phyloP scores from a whole-genome alignment of 2,113 vertebrate species.

The Tonatia bakeri region DNA sequence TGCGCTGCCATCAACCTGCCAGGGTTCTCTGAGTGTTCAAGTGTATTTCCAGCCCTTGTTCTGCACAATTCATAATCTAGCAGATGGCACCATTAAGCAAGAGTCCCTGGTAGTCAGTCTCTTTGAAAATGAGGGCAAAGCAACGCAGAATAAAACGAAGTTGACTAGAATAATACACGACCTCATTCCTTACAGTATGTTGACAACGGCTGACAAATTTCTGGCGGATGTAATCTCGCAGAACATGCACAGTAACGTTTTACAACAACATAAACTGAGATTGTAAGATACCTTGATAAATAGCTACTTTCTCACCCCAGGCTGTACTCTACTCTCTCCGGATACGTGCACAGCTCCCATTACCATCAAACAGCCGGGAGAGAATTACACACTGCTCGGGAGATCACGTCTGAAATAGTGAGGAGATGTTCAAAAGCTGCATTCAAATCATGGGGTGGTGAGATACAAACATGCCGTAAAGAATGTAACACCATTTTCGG shows the following conservation, averaged over 20 bases:
- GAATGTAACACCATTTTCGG: neutral
- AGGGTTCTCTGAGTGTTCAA: neutral
- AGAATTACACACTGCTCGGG: neutral
- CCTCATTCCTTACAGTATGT: neutral
- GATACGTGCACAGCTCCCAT: neutral
- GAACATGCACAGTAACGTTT: slow-evolving; percentile 26
- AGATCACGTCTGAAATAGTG: neutral
- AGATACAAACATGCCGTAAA: neutral
- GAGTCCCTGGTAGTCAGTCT: neutral
- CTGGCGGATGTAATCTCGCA: neutral
- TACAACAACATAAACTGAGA: slow-evolving; percentile 46
- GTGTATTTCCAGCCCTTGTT: neutral
- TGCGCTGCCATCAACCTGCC: neutral
- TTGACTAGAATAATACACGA: neutral
- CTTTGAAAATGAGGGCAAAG: slow-evolving; percentile 55
- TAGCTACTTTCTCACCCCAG: slow-evolving; percentile 19
- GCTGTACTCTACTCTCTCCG: neutral
- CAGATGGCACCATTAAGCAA: slow-evolving; percentile 50
- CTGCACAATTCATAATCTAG: neutral
- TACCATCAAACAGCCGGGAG: slow-evolving; percentile 26
- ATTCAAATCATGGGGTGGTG: neutral
- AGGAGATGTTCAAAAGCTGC: slow-evolving; percentile 22
- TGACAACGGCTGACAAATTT: slow-evolving; percentile 56
- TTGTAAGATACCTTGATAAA: slow-evolving; percentile 48
- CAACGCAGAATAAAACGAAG: slow-evolving; percentile 33